Base-by-base conservation (phyloP, 2,888 invertebrate genomes). In the Drosophila cracens region DNA sequence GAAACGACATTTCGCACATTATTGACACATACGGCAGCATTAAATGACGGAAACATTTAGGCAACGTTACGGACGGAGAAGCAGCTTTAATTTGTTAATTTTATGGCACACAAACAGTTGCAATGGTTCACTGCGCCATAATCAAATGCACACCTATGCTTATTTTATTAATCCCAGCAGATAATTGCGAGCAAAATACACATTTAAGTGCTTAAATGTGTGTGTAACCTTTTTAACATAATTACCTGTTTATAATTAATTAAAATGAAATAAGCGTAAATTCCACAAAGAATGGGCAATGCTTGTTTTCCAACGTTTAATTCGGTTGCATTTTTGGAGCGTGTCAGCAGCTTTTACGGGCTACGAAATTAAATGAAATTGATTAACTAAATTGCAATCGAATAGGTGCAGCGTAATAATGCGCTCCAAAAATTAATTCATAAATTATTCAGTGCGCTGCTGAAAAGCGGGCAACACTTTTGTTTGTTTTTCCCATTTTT, bases 251-350 rank as follows among this genome's bases (percentile, higher is more conserved):
- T 88, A 90, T 90, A 88, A 88, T 88, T 88, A 88, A 88, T 88
- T 90, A 90, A 90, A 90, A 90, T 87, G 90, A 90, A 88, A 90
- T 90, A 86, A 91, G 86, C 87, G 91, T 88, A 88, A 81, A 90
- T 90, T 88, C 83, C 77, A 84, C 89, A 89, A 87, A 79, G 89
- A 68, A 72, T 33, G 70, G 51, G 72, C 82, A 84, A 74, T 64
- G 84, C 90, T 87, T 81, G 74, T 74, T 59, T 65, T 59, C 73
- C 89, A 71, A 46, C 65, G 60, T 58, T 70, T n/a, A 16, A 52
- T 43, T 60, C 36, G 33, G n/a, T 34, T 36, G 13, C 25, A 13
- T 57, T 74, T 52, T 43, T 61, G 54, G 52, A 49, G 63, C 82
- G 68, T 78, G 73, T 80, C 78, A 77, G 77, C 70, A 77, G 4